A percentile compares a stretch with the other conserved stretches of the same genome.
Evolutionary conservation across 2,113 vertebrate species (phyloP).

Genomic region (Boulengeromyrus knoepffleri): DNA sequence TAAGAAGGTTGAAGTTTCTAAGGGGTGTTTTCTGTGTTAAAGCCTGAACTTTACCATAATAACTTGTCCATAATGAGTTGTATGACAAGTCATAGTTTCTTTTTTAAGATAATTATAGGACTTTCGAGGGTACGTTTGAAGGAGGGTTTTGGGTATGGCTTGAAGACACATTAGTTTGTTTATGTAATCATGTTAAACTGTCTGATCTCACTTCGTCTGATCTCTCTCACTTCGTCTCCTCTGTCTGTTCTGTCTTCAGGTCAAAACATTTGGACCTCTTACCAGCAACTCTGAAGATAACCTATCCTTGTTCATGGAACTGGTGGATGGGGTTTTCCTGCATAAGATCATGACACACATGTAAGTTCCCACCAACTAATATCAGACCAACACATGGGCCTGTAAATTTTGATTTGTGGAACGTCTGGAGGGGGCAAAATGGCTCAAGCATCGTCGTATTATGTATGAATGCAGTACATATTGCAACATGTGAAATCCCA

Average conservation of each 20-base stretch:
- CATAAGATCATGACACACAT: slow-evolving; percentile 80
- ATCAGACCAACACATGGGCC: background rate
- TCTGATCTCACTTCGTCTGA: background rate
- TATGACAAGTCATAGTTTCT: background rate
- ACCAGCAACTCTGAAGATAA: slow-evolving; percentile 57
- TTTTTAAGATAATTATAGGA: background rate
- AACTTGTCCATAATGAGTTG: background rate
- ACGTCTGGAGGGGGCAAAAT: background rate
- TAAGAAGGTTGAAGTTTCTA: background rate
- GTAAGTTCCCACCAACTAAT: slow-evolving; percentile 54
- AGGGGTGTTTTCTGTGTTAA: background rate
- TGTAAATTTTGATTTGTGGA: background rate
- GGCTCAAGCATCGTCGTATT: background rate
- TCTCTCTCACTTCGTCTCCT: background rate
- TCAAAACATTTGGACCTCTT: slow-evolving; percentile 72
- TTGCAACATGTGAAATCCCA: background rate
- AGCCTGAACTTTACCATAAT: background rate
- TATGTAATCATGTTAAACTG: background rate
- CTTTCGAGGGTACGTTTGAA: background rate
- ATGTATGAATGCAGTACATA: background rate
- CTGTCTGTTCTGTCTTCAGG: slow-evolving; percentile 45
- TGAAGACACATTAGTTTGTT: background rate
- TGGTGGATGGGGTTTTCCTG: slow-evolving; percentile 74
- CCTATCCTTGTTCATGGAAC: slow-evolving; percentile 72
- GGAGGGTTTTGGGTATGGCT: background rate